Percentiles rank a stretch among this genome's conserved stretches.
Evolutionary conservation across 1,140 invertebrate species (phyloP).

Genomic region (Diprion similis): DNA sequence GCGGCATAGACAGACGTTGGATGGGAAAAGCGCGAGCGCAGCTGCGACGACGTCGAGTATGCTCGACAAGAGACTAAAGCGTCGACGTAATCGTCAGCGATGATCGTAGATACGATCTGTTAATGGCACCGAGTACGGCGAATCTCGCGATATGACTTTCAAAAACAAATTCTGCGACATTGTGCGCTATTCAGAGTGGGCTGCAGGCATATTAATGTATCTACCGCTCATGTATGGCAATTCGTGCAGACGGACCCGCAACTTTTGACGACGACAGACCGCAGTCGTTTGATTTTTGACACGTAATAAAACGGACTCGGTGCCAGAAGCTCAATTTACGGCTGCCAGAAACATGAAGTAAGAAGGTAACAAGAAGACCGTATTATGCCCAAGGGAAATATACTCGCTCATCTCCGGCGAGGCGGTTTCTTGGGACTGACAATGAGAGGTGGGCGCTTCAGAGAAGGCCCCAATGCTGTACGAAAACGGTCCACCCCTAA

Average conservation of each 20-base stretch:
- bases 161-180: neutral
- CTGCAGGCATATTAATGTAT: too few relatives aligned
- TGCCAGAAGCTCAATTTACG: too few relatives aligned
- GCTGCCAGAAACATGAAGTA: too few relatives aligned
- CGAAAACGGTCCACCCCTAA: conserved; percentile 44
- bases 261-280: too few relatives aligned
- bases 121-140: neutral
- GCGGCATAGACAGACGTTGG: neutral
- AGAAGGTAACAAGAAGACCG: too few relatives aligned
- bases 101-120: neutral
- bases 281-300: too few relatives aligned
- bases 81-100: neutral
- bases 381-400: too few relatives aligned
- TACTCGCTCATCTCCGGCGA: too few relatives aligned
- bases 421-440: too few relatives aligned
- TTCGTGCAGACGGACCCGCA: too few relatives aligned
- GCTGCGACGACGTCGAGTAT: neutral
- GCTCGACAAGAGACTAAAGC: neutral
- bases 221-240: too few relatives aligned
- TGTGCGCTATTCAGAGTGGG: neutral
- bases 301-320: too few relatives aligned
- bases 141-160: neutral
- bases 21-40: neutral
- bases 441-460: neutral
- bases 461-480: conserved; percentile 20